Evolutionary conservation across 2,888 invertebrate genomes (phyloP), one percentile per base, ranked within the genome.

Genomic region (Ochlodes sylvanus): DNA sequence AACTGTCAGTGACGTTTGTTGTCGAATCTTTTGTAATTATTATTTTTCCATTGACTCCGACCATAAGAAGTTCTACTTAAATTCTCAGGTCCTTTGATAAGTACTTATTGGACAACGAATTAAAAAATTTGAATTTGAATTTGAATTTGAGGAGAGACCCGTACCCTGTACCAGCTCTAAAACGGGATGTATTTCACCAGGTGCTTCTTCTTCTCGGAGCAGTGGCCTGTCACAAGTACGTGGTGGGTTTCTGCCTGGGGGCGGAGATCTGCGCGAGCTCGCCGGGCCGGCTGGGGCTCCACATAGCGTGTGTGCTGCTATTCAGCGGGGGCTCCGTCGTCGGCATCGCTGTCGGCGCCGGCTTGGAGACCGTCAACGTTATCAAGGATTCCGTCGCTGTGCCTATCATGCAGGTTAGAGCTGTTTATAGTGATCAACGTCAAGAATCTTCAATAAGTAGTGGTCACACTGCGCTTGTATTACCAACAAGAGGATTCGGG

Each of bases 241-340:
- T 97, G 15, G 96, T 97, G 64, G 96, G 96, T 0, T 97, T 97
- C 86, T 97, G 97, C 76, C 92, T 97, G 57, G 97, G 97, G 0
- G 94, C 96, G 0, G 97, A 97, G 84, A 89, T 97, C 68, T 94
- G 94, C 54, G 94, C 94, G n/a, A 94, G 91, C 75, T 82, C 92
- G 19, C 83, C 84, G 0, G 80, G 82, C 0, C 80, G 85, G 0
- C 70, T 90, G 56, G 88, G 93, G 60, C 85, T 88, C 47, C 95
- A 96, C 72, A 87, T 96, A 19, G 74, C 94, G 9, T 94, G 95
- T 55, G 94, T 97, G 63, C 78, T 89, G 2, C 88, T 96, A 21
- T 97, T 97, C 85, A 94, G 96, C 10, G 85, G 94, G 1, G 96
- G 96, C 0, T 96, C 96, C 0, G 95, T 95, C 1, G 82, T 89